Evolutionary conservation across 2,888 invertebrate species (phyloP), one percentile per base, ranked within the genome.

Genomic region (Thereva unica): DNA sequence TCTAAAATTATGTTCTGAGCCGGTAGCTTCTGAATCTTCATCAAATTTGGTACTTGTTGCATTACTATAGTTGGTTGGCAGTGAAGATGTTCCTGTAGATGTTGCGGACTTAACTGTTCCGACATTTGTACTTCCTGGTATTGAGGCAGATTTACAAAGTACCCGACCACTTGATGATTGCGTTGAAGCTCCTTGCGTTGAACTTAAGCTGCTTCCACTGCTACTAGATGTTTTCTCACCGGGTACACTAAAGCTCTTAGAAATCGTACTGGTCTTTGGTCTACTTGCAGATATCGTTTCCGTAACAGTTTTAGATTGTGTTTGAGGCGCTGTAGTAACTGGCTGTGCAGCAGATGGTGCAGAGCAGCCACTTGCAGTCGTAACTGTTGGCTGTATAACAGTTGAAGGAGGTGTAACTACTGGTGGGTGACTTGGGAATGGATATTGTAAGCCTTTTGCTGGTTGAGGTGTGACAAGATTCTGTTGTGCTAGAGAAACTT

Each of bases 361-460:
- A 56, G 76, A 75, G 42, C 76, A 72, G 5, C 75, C 73, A 65
- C 71, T 72, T 34, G 71, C 56, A 53, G 78, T 74, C 23, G 78
- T 75, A 64, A 77, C 71, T 10, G 77, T 74, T 23, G 23, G 23
- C 23, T 23, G 23, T 23, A 23, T 23, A 23, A 23, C 23, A 23
- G 23, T 23, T 23, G 23, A 23, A 23, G 23, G 23, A 38, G 78
- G 75, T 69, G 76, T 77, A 71, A 78, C 77, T 71, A 83, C 78
- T 66, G 90, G 89, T 74, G 89, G 90, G 80, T 90, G 91, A 78
- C 87, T 88, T 72, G 90, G 90, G 82, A 90, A 91, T 56, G 90
- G 91, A 82, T 89, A 91, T 78, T 89, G 91, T 72, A 89, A 82
- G 71, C 74, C 82, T 77, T 77, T 84, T 67, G 74, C 81, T 72